Conservation (phyloP, 2,113 vertebrate species). For the Charina bottae region DNA sequence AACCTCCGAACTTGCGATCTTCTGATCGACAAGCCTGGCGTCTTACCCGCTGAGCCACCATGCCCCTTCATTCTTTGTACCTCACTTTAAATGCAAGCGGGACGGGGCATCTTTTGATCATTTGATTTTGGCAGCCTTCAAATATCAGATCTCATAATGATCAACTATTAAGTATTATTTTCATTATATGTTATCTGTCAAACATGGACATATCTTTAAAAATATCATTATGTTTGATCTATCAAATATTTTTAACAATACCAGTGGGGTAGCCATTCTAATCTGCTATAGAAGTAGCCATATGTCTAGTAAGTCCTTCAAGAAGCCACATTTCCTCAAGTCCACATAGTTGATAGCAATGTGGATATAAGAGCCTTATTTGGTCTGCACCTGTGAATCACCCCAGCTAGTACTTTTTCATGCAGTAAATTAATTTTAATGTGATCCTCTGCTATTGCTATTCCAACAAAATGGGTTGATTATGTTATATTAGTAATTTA, state of each 20-base stretch:
- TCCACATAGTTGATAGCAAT: background rate
- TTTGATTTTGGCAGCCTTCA: slow-evolving; percentile 3
- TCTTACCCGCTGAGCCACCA: too few species aligned
- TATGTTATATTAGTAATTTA: background rate
- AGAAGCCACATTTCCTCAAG: background rate
- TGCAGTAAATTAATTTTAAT: background rate
- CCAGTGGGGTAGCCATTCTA: background rate
- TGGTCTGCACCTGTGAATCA: background rate
- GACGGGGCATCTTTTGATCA: background rate
- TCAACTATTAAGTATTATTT: background rate
- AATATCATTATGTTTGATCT: background rate
- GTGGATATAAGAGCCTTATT: background rate
- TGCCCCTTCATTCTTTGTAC: too few species aligned
- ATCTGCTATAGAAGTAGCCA: background rate
- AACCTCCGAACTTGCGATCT: too few species aligned
- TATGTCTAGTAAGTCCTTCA: background rate
- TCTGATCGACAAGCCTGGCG: too few species aligned
- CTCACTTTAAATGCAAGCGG: background rate
- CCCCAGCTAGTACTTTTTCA: background rate
- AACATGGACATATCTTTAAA: background rate
- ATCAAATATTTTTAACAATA: background rate
- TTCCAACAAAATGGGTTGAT: background rate
- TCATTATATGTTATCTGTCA: background rate
- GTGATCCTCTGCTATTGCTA: background rate
- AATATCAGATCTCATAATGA: background rate